phyloP scores from a whole-genome alignment of 2,888 invertebrate species.

The Neoaliturus tenellus region DNA sequence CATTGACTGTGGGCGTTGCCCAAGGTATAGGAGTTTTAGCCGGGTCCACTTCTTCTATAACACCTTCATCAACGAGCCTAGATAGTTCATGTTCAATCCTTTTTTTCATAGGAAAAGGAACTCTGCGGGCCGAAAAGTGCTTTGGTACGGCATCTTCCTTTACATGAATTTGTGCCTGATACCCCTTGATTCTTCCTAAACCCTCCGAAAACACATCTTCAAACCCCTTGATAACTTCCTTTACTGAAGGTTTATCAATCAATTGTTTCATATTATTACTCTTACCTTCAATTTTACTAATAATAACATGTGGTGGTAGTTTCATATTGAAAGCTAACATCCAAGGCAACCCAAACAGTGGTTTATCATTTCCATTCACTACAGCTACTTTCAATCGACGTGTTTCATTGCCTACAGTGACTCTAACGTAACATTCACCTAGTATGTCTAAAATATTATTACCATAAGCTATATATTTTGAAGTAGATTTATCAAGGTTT shows the following conservation, averaged over 20 bases:
- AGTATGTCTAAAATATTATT: no score
- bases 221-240: neutral
- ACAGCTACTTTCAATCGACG: no score
- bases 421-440: no score
- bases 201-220: neutral
- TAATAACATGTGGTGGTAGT: neutral
- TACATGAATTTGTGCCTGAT: neutral
- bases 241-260: neutral
- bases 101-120: neutral
- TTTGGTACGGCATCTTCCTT: neutral
- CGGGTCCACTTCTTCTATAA: slow-evolving; percentile 9
- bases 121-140: neutral
- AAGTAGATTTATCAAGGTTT: no score
- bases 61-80: neutral
- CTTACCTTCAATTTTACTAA: neutral
- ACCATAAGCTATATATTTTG: no score
- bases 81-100: neutral
- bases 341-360: neutral
- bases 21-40: neutral
- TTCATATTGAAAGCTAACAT: neutral
- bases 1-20: neutral
- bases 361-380: no score
- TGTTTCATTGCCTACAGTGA: no score
- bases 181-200: neutral
- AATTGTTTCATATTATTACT: neutral